Base-by-base conservation (phyloP, 2,797 vertebrate species). In the Oryzias sinensis region DNA sequence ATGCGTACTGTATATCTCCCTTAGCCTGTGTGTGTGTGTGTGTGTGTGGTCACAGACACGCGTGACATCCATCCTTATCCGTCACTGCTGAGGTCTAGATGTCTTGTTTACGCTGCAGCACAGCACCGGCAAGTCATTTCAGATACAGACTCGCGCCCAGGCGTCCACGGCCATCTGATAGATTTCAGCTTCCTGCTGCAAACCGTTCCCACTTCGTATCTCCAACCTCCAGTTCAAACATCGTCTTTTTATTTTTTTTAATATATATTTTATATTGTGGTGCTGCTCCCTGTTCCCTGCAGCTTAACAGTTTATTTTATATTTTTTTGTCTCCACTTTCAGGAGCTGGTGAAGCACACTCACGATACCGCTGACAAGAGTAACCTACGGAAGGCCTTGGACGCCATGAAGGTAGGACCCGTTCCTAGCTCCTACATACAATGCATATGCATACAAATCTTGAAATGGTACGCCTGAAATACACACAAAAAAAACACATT, bases 261-360 rank as follows among this genome's bases (percentile, higher is more conserved):
- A 24, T 59, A 7, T 8, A 25, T 29, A 51, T 17, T 40, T 49
- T 17, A 16, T 49, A 17, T 24, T 18, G 46, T 15, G 9, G 16
- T 5, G n/a, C 51, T 51, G 59, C 33, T 5, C 17, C 33, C 44
- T 3, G 20, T 17, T 20, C 20, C 14, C 2, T 47, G n/a, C 14
- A 42, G 45, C 37, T n/a, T 49, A 9, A 37, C 9, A 37, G 14
- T 0, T 0, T 43, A 18, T 44, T 48, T 24, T 54, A 4, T 56
- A 18, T 49, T 68, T 15, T 15, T 66, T 54, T 55, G n/a, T 44
- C 55, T 70, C 68, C 49, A 42, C 72, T 55, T 37, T 37, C 9
- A 99, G 97, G 97, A 99, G 74, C 91, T 99, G 78, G 92, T 98
- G 44, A 99, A 98, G 76, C 97, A 99, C 74, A 98, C 97, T 53